A percentile compares a stretch with the other conserved stretches of the same genome.
Conservation (phyloP, 2,113 vertebrate genomes). For the Phrynocephalus versicolor region DNA sequence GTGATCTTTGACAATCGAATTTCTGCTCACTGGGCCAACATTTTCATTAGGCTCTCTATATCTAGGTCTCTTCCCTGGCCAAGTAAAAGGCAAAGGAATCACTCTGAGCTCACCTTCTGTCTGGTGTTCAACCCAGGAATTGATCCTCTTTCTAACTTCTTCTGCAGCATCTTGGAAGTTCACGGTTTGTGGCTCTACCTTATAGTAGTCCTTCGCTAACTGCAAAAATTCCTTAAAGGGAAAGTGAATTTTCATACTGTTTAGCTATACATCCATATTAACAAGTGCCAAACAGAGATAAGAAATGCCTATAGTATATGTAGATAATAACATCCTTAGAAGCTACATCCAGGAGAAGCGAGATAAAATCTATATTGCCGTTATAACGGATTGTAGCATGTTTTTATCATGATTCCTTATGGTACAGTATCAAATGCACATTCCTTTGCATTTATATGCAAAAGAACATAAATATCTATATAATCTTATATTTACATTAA, state of each 20-base stretch:
- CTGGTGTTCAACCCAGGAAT: slow-evolving; percentile 72
- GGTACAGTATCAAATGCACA: neutral
- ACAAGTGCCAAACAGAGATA: neutral
- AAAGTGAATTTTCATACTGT: neutral
- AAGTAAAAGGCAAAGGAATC: neutral
- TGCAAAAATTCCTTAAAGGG: slow-evolving; percentile 68
- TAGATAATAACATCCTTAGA: neutral
- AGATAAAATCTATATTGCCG: neutral
- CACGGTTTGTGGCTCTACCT: slow-evolving; percentile 61
- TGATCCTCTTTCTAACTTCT: slow-evolving; percentile 67
- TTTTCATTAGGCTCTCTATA: neutral
- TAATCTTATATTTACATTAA: neutral
- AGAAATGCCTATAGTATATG: neutral
- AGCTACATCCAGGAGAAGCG: neutral
- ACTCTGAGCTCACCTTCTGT: slow-evolving; percentile 68
- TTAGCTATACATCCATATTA: neutral
- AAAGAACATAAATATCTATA: neutral
- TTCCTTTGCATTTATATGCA: neutral
- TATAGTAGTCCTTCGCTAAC: slow-evolving; percentile 69
- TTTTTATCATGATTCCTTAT: neutral
- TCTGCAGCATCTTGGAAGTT: slow-evolving; percentile 65
- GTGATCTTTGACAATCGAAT: too few species aligned
- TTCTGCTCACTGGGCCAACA: too few species aligned
- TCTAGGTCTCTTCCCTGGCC: neutral
- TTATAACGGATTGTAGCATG: neutral